Evolutionary conservation across 2,797 vertebrate species (phyloP), one percentile per base, ranked within the genome.

Genomic region (Hoplostethus mediterraneus): DNA sequence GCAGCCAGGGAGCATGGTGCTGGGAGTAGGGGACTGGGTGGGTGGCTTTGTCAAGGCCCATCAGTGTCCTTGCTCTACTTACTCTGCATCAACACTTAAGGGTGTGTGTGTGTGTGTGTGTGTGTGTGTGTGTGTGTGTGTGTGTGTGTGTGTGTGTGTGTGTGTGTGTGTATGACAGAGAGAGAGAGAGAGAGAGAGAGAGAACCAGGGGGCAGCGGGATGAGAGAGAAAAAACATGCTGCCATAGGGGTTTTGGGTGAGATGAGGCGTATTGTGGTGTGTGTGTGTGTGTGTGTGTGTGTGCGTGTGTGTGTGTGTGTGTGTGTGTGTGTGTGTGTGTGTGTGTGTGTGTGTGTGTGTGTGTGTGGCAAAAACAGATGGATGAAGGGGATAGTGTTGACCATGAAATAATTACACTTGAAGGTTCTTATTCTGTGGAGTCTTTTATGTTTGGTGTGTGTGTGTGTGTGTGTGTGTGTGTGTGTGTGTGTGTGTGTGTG

Each of bases 41-140:
- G 91, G 89, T 87, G 89, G 86, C 90, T 92, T 93, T 93, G 91
- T 93, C 92, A 90, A 82, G 91, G 86, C 89, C 90, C 92, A 93
- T 91, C 91, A 93, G 83, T 89, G 90, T 91, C 91, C 88, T 89
- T 90, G 91, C 91, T 93, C 91, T 82, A 92, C 84, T 93, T 92
- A 87, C 77, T 82, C 78, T 89, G 83, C 81, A 90, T 88, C 84
- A 89, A 90, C 87, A 89, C 87, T 88, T 84, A 75, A 57, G 84
- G 83, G 75, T 86, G 73, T 78, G 76, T 67, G 64, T 65, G 59
- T 52, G 61, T 54, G 67, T 63, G 60, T 63, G 48, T 52, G 60
- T 48, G 66, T 40, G 49, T 47, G 64, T 44, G 44, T 68, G 71
- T 59, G 66, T n/a, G 56, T 42, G 60, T 47, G 67, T 11, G 45